Conservation (phyloP, 92 coral and sea anemone species). For the Bergia puertoricense region DNA sequence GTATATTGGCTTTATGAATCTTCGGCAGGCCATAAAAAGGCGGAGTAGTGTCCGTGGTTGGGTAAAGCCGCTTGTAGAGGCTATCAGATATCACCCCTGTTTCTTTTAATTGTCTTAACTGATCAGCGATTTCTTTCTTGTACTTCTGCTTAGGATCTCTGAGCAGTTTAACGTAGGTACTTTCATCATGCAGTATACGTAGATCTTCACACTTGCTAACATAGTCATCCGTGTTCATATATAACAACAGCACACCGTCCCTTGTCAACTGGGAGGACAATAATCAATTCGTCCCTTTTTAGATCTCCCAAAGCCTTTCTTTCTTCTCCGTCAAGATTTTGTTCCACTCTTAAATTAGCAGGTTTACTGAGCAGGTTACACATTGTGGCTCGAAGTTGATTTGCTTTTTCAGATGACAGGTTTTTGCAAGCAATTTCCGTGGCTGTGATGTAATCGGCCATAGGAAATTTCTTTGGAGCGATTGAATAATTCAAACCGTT, state of each 20-base stretch:
- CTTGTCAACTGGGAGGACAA: slow-evolving; percentile 22
- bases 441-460: slow-evolving; percentile 30
- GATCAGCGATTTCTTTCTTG: neutral
- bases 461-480: neutral
- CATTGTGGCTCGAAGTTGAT: slow-evolving; percentile 26
- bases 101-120: neutral
- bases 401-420: slow-evolving; percentile 18
- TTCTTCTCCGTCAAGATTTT: neutral
- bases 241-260: neutral
- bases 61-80: slow-evolving; percentile 10
- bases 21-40: neutral
- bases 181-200: neutral
- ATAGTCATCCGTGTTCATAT: slow-evolving; percentile 20
- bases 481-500: slow-evolving; percentile 17
- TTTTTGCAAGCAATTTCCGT: slow-evolving; percentile 18
- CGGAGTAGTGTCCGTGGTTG: neutral
- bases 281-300: neutral
- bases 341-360: slow-evolving; percentile 11
- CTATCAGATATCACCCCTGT: neutral
- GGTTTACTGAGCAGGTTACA: slow-evolving; percentile 11
- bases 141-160: slow-evolving; percentile 16
- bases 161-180: neutral
- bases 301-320: slow-evolving; percentile 5
- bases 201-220: slow-evolving; percentile 16
- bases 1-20: too few relatives aligned